Base-by-base conservation (phyloP, 2,888 invertebrate genomes). In the Leptopterna dolabrata region DNA sequence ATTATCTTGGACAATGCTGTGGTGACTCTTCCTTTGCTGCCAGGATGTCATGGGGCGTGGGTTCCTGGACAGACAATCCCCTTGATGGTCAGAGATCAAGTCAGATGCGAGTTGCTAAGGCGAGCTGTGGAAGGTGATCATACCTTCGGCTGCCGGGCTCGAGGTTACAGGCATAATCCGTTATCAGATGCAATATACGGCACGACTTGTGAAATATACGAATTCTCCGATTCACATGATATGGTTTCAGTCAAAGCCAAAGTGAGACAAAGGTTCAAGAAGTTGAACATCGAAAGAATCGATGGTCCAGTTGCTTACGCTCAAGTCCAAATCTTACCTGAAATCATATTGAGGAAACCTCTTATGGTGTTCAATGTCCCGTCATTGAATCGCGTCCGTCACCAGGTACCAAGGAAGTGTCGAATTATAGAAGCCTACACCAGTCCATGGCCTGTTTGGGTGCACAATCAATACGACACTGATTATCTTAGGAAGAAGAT, bases 61-160 rank as follows among this genome's bases (percentile, higher is more conserved):
- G 95, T 96, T 89, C 97, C 97, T 9, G 96, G 96, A 0, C 96
- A 96, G 92, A 96, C 95, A 0, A 92, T 97, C 30, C 97, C 97
- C 0, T 93, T 97, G 89, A 94, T 95, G 70, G 93, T 89, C n/a
- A 86, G 76, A 29, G 90, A 94, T 87, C 92, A 93, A 45, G 91
- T 92, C 36, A 93, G 93, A 76, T 93, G 94, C 16, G 92, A 93
- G 55, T 93, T 95, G 92, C 92, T 95, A 88, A 92, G 93, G 83
- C 92, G 93, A 30, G 93, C 94, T 88, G 93, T 95, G 43, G 91
- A 93, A n/a, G 83, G 83, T 41, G 83, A 83, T 70, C 83, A 83
- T 43, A 43, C 29, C 11, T 83, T 83, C 27, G 83, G 83, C n/a
- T 63, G 43, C 41, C n/a, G 85, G 9, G 76, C 85, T 11, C 63